Percentiles rank a stretch among this genome's conserved stretches.
These are phyloP conservation scores for Diplolepis rosae DNA, from an alignment of 2,888 invertebrate species.

Conservation along the genomic window DNA sequence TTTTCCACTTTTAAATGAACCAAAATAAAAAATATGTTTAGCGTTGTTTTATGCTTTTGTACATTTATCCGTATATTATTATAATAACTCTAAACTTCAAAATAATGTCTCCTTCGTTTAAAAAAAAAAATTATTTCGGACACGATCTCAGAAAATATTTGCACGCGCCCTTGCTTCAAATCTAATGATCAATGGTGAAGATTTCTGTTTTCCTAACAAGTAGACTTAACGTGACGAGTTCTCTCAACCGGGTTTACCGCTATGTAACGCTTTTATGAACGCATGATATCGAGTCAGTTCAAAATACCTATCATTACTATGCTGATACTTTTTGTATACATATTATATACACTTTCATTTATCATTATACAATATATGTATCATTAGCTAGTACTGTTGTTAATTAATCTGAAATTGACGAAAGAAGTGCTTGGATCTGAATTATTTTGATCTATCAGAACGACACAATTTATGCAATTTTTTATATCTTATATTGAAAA, in stretches of 20 bases:
- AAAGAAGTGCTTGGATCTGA: too few species aligned
- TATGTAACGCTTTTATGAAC: constrained; percentile 20
- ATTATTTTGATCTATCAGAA: too few species aligned
- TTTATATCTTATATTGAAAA: not conserved
- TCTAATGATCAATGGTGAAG: not conserved
- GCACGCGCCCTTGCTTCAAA: not conserved
- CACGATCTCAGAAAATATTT: not conserved
- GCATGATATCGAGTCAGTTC: not conserved
- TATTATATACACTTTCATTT: too few species aligned
- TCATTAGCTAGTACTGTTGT: too few species aligned
- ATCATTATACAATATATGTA: too few species aligned
- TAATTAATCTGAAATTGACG: too few species aligned
- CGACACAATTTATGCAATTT: not conserved
- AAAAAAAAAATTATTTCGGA: not conserved
- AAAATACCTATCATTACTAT: not conserved
- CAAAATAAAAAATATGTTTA: too few species aligned
- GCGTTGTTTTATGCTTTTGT: too few species aligned
- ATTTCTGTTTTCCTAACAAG: constrained; percentile 17
- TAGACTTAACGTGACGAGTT: constrained; percentile 1
- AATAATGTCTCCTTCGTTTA: not conserved
- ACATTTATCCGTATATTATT: too few species aligned
- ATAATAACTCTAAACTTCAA: not conserved
- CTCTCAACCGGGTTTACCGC: constrained; percentile 22
- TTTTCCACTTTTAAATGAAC: not conserved
- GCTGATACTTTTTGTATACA: not conserved